A percentile compares a stretch with the other conserved stretches of the same genome.
These are phyloP conservation scores for Crypturellus tataupa DNA, from an alignment of 2,797 vertebrate genomes.

Conservation along the genomic window DNA sequence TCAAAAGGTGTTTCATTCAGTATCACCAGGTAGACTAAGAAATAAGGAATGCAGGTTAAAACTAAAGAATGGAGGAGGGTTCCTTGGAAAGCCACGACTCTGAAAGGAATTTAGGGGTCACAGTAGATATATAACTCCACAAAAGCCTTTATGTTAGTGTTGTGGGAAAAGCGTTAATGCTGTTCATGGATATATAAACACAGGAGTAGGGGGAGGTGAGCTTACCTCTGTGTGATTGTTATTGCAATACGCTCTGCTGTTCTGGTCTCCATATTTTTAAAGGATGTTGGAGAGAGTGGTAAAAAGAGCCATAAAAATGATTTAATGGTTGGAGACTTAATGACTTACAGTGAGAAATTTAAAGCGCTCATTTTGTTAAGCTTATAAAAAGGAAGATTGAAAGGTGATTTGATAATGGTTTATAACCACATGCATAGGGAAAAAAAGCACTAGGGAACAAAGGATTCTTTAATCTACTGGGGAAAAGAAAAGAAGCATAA, in stretches of 20 bases:
- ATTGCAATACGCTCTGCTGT: neutral
- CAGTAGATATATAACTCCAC: neutral
- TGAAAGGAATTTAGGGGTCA: constrained; percentile 40
- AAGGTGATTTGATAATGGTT: constrained; percentile 56
- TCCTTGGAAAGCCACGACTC: neutral
- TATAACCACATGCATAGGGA: neutral
- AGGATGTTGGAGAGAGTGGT: neutral
- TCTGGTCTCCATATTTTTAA: constrained; percentile 26
- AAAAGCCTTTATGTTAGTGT: neutral
- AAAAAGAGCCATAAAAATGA: constrained; percentile 57
- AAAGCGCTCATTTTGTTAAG: constrained; percentile 50
- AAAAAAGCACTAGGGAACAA: constrained; percentile 47
- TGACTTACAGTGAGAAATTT: constrained; percentile 47
- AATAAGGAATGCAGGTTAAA: neutral
- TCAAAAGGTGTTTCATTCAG: neutral
- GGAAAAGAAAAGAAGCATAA: neutral
- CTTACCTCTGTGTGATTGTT: neutral
- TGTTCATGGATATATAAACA: constrained; percentile 19
- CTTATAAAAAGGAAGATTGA: constrained; percentile 57
- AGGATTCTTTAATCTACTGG: constrained; percentile 9
- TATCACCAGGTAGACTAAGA: constrained; percentile 13
- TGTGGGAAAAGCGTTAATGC: constrained; percentile 31
- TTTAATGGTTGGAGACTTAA: constrained; percentile 50
- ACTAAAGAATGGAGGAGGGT: neutral
- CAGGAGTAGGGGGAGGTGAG: neutral